These are phyloP conservation scores for Myripristis murdjan DNA, from an alignment of 2,797 vertebrate species.

Conservation along the genomic window DNA sequence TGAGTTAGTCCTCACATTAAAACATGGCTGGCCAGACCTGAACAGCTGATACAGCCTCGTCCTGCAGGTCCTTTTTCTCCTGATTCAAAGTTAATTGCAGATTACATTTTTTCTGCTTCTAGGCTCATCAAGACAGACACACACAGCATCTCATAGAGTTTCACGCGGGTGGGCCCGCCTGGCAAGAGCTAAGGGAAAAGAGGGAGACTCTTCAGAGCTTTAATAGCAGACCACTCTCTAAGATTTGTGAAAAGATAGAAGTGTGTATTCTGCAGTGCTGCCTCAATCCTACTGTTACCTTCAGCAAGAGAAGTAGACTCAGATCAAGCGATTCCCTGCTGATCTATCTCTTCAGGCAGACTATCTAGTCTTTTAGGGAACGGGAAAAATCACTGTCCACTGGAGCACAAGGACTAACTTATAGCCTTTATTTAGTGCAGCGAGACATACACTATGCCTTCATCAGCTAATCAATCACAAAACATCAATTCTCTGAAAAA, in stretches of 20 bases:
- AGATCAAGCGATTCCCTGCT: too few relatives aligned
- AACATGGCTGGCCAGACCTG: constrained; percentile 10
- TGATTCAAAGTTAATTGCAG: constrained; percentile 38
- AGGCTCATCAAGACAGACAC: neutral
- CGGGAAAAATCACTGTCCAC: too few relatives aligned
- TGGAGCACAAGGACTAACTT: too few relatives aligned
- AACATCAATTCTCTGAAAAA: too few relatives aligned
- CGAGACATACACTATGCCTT: too few relatives aligned
- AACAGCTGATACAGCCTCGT: constrained; percentile 34
- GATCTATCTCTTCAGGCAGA: too few relatives aligned
- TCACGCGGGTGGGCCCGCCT: neutral
- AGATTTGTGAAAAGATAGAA: neutral
- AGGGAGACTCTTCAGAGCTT: neutral
- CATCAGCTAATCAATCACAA: too few relatives aligned
- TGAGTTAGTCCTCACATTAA: constrained; percentile 35
- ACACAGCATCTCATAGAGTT: neutral
- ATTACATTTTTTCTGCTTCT: constrained; percentile 28
- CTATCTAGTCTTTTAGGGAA: too few relatives aligned
- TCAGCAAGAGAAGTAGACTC: neutral
- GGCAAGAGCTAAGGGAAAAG: neutral
- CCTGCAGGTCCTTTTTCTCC: constrained; percentile 2
- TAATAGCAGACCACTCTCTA: neutral
- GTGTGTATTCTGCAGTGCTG: neutral
- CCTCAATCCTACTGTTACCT: neutral
- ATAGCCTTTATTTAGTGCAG: too few relatives aligned